Base-by-base conservation (phyloP, 1,140 invertebrate species). In the Lordiphosa collinella region DNA sequence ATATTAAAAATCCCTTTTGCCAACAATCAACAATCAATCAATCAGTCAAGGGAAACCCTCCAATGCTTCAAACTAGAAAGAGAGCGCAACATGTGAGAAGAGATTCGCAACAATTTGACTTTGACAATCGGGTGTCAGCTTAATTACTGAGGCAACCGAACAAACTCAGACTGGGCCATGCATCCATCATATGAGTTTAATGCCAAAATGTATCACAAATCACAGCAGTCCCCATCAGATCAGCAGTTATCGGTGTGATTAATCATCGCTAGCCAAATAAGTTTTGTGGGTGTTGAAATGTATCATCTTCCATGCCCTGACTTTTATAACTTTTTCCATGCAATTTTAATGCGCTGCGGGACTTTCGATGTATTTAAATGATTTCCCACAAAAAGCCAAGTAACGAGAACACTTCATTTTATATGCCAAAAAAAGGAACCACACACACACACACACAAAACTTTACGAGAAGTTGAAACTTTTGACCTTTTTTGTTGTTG, bases 401-500 rank as follows among this genome's bases (percentile, higher is more conserved):
- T 69, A 64, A 80, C 60, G 69, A 56, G 36, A 38, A 50, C 51
- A 79, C 64, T 79, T 79, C 59, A 80, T 79, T 80, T 80, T 54
- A 60, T 65, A 79, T 79, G 55, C 74, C 59, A 57, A 53, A 44
- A 44, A 44, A 44, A 66, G 36, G 37, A 66, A 66, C n/a, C n/a
- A 2, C 3, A 4, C 35, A 34, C 38, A 44, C 38, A 63, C 59
- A 60, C 43, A 60, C 22, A 29, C 41, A 44, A 61, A 80, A 68
- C 52, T 79, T 79, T 69, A 80, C 75, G 75, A 79, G 69, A 25
- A 60, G 55, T 69, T 57, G 54, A 66, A 80, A 79, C 75, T 80
- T 79, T 70, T 79, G 75, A 80, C 75, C 75, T 74, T 66, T 74
- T 72, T 67, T n/a, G n/a, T 53, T 47, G 22, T 46, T 44, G 31